phyloP scores from a whole-genome alignment of 2,888 invertebrate species.

The Escarpia spicata region DNA sequence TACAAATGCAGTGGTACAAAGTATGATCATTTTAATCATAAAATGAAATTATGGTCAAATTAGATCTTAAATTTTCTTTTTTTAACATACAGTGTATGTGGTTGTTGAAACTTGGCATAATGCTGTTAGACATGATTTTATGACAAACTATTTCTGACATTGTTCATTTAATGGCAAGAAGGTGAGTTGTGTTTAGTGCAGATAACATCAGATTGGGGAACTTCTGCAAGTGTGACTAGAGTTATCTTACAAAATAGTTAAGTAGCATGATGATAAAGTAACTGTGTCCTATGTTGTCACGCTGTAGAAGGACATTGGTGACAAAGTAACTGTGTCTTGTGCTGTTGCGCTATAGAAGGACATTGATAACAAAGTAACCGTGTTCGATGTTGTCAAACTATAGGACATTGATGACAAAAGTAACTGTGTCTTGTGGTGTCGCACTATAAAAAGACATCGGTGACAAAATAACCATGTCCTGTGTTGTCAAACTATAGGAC shows the following conservation, averaged over 20 bases:
- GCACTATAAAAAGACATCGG: background rate
- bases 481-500: background rate
- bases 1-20: too few species aligned
- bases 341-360: background rate
- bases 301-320: background rate
- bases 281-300: background rate
- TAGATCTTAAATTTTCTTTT: too few species aligned
- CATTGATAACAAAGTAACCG: background rate
- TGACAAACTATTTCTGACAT: too few species aligned
- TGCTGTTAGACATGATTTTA: too few species aligned
- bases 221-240: too few species aligned
- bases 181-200: too few species aligned
- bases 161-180: too few species aligned
- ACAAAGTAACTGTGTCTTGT: background rate
- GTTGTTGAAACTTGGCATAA: too few species aligned
- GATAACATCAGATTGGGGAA: too few species aligned
- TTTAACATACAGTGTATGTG: too few species aligned
- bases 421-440: background rate
- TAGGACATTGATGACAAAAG: slow-evolving; percentile 73
- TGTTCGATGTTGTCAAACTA: background rate
- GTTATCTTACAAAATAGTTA: slow-evolving; percentile 41
- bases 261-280: slow-evolving; percentile 72
- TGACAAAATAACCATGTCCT: background rate
- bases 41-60: too few species aligned
- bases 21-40: too few species aligned